Evolutionary conservation across 2,113 vertebrate species (phyloP).

Genomic region (Trematomus loennbergii): DNA sequence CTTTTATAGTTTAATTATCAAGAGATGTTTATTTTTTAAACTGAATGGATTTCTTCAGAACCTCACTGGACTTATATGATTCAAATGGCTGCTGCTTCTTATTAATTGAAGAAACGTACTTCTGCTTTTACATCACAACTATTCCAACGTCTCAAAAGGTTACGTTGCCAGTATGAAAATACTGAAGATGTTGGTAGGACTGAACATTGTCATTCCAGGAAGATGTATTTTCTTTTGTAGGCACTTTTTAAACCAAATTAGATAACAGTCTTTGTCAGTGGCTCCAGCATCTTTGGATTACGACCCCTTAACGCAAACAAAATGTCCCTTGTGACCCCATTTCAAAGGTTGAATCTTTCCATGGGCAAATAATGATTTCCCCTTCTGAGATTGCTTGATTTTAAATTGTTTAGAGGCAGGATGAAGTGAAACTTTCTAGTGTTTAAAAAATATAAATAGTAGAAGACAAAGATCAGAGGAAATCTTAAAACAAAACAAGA

Average conservation of each 20-base stretch:
- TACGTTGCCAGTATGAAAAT: not conserved
- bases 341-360: not conserved
- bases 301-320: not conserved
- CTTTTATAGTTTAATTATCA: constrained; percentile 37
- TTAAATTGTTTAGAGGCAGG: not conserved
- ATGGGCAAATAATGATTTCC: not conserved
- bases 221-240: not conserved
- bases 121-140: constrained; percentile 20
- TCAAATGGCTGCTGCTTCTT: not conserved
- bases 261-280: not conserved
- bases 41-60: constrained; percentile 2
- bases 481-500: not conserved
- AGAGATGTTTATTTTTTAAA: constrained; percentile 34
- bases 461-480: not conserved
- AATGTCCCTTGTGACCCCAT: not conserved
- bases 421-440: not conserved
- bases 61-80: not conserved
- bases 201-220: not conserved
- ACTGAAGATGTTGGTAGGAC: not conserved
- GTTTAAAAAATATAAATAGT: not conserved
- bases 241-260: not conserved
- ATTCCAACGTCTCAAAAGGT: constrained; percentile 10
- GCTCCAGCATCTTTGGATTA: not conserved
- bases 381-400: not conserved
- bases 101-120: constrained; percentile 23